Evolutionary conservation across 2,797 vertebrate species (phyloP).

Genomic region (Basileuterus tristriatus): DNA sequence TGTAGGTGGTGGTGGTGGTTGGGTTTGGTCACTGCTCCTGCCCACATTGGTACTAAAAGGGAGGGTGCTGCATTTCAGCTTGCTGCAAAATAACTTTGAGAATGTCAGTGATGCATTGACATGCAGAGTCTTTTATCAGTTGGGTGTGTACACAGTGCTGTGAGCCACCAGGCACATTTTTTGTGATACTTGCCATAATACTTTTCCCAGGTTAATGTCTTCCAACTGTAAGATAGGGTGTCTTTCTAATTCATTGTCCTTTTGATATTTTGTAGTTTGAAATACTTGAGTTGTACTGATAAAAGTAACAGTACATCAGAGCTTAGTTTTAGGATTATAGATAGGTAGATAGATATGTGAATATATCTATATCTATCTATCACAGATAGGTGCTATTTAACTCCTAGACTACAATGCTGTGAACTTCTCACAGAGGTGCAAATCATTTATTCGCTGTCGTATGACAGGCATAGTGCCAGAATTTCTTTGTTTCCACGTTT

Average conservation of each 20-base stretch:
- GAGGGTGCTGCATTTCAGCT: neutral
- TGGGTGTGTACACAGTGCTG: neutral
- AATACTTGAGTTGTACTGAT: conserved; percentile 29
- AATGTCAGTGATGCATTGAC: neutral
- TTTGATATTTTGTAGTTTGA: conserved; percentile 29
- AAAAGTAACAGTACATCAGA: neutral
- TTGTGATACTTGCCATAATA: neutral
- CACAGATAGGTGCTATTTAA: conserved; percentile 60
- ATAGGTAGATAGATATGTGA: conserved; percentile 32
- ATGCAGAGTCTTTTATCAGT: neutral
- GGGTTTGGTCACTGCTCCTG: neutral
- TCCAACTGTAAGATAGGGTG: neutral
- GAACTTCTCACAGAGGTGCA: conserved; percentile 61
- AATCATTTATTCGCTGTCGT: conserved; percentile 44
- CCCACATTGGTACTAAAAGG: neutral
- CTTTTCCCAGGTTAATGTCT: neutral
- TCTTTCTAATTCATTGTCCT: conserved; percentile 27
- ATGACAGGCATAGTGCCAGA: conserved; percentile 71
- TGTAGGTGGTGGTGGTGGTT: neutral
- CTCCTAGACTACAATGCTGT: conserved; percentile 38
- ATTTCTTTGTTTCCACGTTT: conserved; percentile 69
- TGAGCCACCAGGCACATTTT: neutral
- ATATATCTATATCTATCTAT: neutral
- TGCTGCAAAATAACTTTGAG: neutral
- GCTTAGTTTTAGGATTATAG: neutral